Evolutionary conservation across 2,888 invertebrate genomes (phyloP).

Genomic region (Thalpophila matura): DNA sequence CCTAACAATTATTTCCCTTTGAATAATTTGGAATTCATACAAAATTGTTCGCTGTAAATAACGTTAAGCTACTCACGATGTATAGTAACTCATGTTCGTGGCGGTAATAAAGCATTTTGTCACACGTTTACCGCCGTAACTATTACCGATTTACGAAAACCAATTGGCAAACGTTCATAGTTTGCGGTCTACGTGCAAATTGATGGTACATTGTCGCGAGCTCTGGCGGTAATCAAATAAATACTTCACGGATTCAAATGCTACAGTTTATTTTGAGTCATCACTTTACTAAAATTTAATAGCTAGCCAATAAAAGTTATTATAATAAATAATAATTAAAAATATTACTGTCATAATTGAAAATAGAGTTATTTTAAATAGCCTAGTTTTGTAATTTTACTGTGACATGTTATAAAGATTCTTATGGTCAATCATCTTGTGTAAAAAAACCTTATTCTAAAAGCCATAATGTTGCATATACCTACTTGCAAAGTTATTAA

Average conservation of each 20-base stretch:
- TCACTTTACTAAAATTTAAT: constrained; percentile 22
- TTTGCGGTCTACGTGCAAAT: constrained; percentile 59
- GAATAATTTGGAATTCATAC: constrained; percentile 8
- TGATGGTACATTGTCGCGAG: constrained; percentile 61
- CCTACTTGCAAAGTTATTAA: background rate
- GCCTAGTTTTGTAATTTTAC: constrained; percentile 4
- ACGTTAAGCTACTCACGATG: constrained; percentile 20
- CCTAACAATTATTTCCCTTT: background rate
- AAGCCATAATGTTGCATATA: background rate
- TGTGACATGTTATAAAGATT: constrained; percentile 6
- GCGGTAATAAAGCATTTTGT: constrained; percentile 55
- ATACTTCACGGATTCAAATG: constrained; percentile 35
- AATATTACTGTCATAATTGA: background rate
- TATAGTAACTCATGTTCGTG: constrained; percentile 31
- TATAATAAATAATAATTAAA: constrained; percentile 8
- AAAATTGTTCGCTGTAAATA: constrained; percentile 23
- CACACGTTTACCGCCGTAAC: constrained; percentile 51
- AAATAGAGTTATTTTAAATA: constrained; percentile 3
- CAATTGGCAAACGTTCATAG: constrained; percentile 54
- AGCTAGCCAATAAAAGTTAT: background rate
- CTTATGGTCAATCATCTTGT: too few species aligned
- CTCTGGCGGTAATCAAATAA: constrained; percentile 52
- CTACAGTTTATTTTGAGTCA: constrained; percentile 10
- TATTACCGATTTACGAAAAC: constrained; percentile 63
- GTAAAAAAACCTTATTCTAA: background rate